phyloP scores from a whole-genome alignment of 2,888 invertebrate species.

The Schizotus pectinicornis region DNA sequence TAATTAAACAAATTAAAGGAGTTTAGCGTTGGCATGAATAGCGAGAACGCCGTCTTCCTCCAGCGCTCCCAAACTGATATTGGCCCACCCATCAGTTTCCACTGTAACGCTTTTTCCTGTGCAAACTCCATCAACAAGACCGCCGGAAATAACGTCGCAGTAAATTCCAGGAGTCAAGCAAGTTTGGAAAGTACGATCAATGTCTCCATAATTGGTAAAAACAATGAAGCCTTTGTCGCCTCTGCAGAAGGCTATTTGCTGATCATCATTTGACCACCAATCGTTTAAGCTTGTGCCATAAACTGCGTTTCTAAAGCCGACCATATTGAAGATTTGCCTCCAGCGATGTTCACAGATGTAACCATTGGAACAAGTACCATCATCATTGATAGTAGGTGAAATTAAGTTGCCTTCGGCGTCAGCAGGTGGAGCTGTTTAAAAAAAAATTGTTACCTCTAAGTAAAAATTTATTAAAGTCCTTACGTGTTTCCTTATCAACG shows the following conservation, averaged over 20 bases:
- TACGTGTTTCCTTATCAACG: conserved; percentile 62
- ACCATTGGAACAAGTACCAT: conserved; percentile 71
- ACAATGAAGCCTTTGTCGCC: conserved; percentile 74
- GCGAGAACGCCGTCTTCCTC: conserved; percentile 75
- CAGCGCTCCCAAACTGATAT: conserved; percentile 62
- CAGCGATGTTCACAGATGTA: conserved; percentile 89
- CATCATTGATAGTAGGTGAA: conserved; percentile 69
- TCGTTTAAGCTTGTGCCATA: conserved; percentile 57
- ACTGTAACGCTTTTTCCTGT: conserved; percentile 71
- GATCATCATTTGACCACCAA: conserved; percentile 84
- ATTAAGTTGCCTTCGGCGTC: conserved; percentile 66
- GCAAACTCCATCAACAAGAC: conserved; percentile 64
- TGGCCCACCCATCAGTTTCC: conserved; percentile 63
- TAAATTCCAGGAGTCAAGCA: conserved; percentile 78
- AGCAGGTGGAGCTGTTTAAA: conserved; percentile 68
- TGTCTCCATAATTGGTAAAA: conserved; percentile 70
- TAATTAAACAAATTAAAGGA: conserved; percentile 6
- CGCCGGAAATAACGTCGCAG: conserved; percentile 84
- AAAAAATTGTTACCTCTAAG: too few relatives aligned
- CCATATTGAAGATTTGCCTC: conserved; percentile 82
- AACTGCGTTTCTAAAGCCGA: conserved; percentile 74
- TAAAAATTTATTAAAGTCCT: too few relatives aligned
- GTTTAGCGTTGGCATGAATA: conserved; percentile 62
- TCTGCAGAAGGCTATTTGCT: conserved; percentile 86
- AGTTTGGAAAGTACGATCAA: conserved; percentile 68